These are phyloP conservation scores for Troides aeacus DNA, from an alignment of 2,888 invertebrate species.

Conservation along the genomic window DNA sequence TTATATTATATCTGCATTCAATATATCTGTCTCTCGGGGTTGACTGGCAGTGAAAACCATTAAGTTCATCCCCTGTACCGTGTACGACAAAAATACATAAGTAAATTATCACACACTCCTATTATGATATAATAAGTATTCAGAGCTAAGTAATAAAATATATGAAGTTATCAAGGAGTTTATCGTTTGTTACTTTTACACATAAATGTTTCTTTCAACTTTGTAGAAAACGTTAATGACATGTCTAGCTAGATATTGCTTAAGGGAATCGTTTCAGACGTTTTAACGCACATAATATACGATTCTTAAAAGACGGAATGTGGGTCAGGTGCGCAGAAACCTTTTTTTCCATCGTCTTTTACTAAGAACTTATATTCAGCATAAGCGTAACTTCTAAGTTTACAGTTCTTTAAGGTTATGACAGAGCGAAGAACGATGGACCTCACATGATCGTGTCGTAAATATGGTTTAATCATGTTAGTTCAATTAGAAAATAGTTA, in stretches of 20 bases:
- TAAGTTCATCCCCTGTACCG: no score
- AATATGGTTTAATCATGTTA: no score
- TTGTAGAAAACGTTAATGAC: neutral
- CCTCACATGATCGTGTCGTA: no score
- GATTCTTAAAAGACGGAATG: slow-evolving; percentile 20
- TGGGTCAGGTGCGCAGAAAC: slow-evolving; percentile 20
- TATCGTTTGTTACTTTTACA: neutral
- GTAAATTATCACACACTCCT: no score
- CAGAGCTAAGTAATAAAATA: no score
- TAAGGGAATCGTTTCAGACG: neutral
- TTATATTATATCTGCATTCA: no score
- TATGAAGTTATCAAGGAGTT: neutral
- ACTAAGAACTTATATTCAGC: slow-evolving; percentile 1
- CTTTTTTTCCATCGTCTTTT: slow-evolving; percentile 4
- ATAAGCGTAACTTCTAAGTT: neutral
- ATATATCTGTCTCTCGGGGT: no score
- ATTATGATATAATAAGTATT: no score
- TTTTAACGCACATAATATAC: slow-evolving; percentile 14
- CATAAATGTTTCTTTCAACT: neutral
- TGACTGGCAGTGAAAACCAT: no score
- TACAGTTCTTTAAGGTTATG: neutral
- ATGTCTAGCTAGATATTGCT: neutral
- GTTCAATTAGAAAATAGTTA: no score
- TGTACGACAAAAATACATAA: no score
- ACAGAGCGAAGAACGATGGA: no score